Percentiles rank a stretch among this genome's conserved stretches.
phyloP scores from a whole-genome alignment of 2,113 vertebrate species.

The Camelus bactrianus region DNA sequence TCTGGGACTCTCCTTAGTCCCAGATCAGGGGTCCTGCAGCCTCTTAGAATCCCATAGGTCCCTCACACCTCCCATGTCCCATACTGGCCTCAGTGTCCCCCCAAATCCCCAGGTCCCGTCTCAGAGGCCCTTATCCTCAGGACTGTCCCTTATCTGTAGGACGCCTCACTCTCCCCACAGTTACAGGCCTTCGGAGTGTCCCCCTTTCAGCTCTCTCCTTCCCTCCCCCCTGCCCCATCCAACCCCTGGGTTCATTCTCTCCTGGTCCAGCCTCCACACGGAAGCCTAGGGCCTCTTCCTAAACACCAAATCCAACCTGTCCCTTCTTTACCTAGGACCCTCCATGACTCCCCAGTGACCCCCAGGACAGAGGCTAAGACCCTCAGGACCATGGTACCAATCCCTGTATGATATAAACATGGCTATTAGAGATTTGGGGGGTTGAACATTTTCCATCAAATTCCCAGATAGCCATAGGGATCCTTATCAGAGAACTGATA shows the following conservation, averaged over 20 bases:
- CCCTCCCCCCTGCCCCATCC: background rate
- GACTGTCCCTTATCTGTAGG: background rate
- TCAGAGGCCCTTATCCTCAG: background rate
- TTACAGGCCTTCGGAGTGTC: background rate
- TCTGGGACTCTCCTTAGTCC: background rate
- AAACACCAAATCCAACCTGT: background rate
- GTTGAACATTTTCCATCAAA: background rate
- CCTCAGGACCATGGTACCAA: background rate
- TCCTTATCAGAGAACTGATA: background rate
- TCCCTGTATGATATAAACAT: background rate
- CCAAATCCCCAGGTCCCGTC: background rate
- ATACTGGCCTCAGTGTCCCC: background rate
- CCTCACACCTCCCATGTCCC: background rate
- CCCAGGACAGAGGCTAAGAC: background rate
- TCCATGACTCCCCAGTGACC: background rate
- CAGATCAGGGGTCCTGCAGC: background rate
- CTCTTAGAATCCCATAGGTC: background rate
- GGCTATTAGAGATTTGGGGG: background rate
- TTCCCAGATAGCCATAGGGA: background rate
- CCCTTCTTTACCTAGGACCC: background rate
- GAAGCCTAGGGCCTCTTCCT: background rate
- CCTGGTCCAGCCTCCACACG: background rate
- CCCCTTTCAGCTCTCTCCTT: background rate
- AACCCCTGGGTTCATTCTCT: background rate
- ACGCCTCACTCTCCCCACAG: background rate